Conservation (phyloP, 1,140 invertebrate species). For the Antheraea pernyi region DNA sequence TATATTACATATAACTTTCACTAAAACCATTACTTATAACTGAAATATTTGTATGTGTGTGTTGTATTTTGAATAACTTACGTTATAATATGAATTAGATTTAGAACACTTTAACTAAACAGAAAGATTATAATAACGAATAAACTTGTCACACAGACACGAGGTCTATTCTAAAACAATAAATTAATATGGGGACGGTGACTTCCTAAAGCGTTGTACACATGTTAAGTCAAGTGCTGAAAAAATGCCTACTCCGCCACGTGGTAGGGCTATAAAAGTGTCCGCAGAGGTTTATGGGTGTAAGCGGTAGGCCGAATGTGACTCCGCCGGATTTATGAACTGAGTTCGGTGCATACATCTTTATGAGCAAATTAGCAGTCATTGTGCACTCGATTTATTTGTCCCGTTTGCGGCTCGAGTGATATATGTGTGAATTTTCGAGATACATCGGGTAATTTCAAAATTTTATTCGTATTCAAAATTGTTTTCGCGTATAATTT, state of each 20-base stretch:
- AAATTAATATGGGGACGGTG: slow-evolving; percentile 60
- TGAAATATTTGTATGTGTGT: background rate
- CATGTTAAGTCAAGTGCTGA: slow-evolving; percentile 72
- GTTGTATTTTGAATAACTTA: background rate
- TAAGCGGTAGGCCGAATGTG: slow-evolving; percentile 72
- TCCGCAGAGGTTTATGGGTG: slow-evolving; percentile 73
- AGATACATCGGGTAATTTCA: slow-evolving; percentile 32
- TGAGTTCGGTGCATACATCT: slow-evolving; percentile 68
- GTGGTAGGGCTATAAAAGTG: slow-evolving; percentile 76
- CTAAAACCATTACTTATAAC: too few species aligned
- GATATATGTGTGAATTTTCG: slow-evolving; percentile 66
- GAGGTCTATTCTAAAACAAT: slow-evolving; percentile 71
- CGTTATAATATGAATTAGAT: background rate
- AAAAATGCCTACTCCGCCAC: slow-evolving; percentile 69
- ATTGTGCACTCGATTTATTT: slow-evolving; percentile 74
- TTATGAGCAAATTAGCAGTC: slow-evolving; percentile 76
- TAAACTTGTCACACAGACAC: slow-evolving; percentile 32
- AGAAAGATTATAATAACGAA: slow-evolving; percentile 2
- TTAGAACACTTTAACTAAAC: background rate
- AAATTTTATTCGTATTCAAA: slow-evolving; percentile 31
- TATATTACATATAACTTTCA: too few species aligned
- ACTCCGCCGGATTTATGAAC: slow-evolving; percentile 70
- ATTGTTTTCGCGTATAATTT: slow-evolving; percentile 17
- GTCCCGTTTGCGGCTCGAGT: slow-evolving; percentile 50
- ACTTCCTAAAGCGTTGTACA: slow-evolving; percentile 60